A percentile compares a stretch with the other conserved stretches of the same genome.
phyloP scores from a whole-genome alignment of 2,888 invertebrate genomes.

The Meliscaeva auricollis region DNA sequence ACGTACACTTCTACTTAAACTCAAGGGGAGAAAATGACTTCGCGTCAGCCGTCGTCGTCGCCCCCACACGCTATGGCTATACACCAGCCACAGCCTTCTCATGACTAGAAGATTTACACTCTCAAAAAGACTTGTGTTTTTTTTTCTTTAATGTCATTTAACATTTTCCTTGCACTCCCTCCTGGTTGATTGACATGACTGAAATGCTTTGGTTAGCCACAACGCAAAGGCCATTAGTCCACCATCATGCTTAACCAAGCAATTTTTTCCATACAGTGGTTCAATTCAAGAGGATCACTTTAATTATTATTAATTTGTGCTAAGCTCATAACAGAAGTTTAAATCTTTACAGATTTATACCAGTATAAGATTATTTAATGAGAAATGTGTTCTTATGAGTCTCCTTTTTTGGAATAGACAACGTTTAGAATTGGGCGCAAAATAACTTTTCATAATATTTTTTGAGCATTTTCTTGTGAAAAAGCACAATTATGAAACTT shows the following conservation, averaged over 20 bases:
- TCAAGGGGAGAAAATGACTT: slow-evolving; percentile 34
- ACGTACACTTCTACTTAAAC: slow-evolving; percentile 44
- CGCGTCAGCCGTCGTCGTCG: slow-evolving; percentile 52
- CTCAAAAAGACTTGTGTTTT: slow-evolving; percentile 21
- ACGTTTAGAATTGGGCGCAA: no score
- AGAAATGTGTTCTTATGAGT: no score
- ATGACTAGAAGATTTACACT: slow-evolving; percentile 59
- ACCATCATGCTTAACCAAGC: slow-evolving; percentile 15
- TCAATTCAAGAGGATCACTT: background rate
- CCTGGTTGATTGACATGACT: slow-evolving; percentile 65
- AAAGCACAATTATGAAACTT: no score
- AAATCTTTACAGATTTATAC: no score
- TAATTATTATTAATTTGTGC: no score
- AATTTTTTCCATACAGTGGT: slow-evolving; percentile 1
- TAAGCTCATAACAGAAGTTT: no score
- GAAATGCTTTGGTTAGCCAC: slow-evolving; percentile 74
- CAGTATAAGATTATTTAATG: no score
- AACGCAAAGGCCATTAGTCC: slow-evolving; percentile 69
- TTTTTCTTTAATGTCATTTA: slow-evolving; percentile 25
- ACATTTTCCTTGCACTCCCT: slow-evolving; percentile 43
- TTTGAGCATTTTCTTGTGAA: background rate
- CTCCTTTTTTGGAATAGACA: no score
- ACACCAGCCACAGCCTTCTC: slow-evolving; percentile 10
- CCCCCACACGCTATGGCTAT: slow-evolving; percentile 40
- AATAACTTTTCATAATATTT: no score